phyloP scores from a whole-genome alignment of 1,140 invertebrate genomes.

The Rhynchophorus ferrugineus region DNA sequence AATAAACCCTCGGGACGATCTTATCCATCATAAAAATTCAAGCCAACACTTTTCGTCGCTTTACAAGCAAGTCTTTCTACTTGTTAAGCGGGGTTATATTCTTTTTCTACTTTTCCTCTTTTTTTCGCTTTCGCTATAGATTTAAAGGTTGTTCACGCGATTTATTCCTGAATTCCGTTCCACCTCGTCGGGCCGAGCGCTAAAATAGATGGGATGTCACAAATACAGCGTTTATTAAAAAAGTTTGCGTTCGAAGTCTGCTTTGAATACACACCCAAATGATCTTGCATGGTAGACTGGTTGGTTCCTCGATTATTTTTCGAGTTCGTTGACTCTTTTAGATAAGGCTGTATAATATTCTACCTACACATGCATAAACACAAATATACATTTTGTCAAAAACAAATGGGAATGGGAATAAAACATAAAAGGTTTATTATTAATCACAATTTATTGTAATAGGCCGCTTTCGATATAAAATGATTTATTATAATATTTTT shows the following conservation, averaged over 20 bases:
- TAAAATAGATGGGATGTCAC: conserved; percentile 19
- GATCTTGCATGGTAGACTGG: neutral
- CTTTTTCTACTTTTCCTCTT: neutral
- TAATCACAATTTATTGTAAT: too few species aligned
- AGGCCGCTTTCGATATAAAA: too few species aligned
- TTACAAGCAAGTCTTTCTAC: neutral
- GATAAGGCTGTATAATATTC: too few species aligned
- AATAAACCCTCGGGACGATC: neutral
- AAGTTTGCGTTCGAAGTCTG: neutral
- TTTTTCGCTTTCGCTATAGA: conserved; percentile 3
- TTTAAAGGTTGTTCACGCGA: conserved; percentile 15
- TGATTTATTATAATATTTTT: too few species aligned
- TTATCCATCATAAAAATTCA: conserved; percentile 10
- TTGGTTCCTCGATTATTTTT: too few species aligned
- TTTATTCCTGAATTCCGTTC: conserved; percentile 15
- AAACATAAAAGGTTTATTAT: too few species aligned
- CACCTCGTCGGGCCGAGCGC: conserved; percentile 10
- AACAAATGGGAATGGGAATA: too few species aligned
- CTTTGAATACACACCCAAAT: neutral
- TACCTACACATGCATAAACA: too few species aligned
- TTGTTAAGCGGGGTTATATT: neutral
- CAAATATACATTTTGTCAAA: too few species aligned
- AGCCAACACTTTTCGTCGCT: neutral
- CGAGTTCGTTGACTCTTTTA: too few species aligned
- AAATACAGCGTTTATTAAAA: conserved; percentile 1